These are phyloP conservation scores for Apomyelois bistriatella DNA, from an alignment of 2,888 invertebrate species.

Conservation along the genomic window DNA sequence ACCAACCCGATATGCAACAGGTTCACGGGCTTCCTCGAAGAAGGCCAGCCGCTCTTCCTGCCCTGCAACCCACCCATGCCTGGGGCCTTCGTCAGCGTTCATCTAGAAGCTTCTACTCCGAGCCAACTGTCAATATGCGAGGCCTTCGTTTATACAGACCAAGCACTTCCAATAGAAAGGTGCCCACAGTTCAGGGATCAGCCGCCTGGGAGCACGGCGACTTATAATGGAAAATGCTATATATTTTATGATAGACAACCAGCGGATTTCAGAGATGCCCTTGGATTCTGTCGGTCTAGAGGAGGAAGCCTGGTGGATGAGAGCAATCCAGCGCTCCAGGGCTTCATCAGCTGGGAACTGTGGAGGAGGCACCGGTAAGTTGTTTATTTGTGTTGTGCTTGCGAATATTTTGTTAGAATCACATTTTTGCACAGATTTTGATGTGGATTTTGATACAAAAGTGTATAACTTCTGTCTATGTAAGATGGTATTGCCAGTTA, in stretches of 20 bases:
- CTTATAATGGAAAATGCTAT: slow-evolving; percentile 97
- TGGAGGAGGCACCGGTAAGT: slow-evolving; percentile 91
- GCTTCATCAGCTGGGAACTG: slow-evolving; percentile 96
- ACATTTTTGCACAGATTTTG: not conserved
- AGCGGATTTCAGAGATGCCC: slow-evolving; percentile 87
- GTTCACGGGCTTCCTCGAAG: slow-evolving; percentile 91
- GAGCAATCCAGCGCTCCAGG: slow-evolving; percentile 95
- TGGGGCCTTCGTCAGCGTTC: slow-evolving; percentile 95
- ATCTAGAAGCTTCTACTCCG: slow-evolving; percentile 87
- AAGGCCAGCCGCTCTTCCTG: slow-evolving; percentile 93
- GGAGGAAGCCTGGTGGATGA: slow-evolving; percentile 94
- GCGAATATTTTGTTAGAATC: slow-evolving; percentile 20
- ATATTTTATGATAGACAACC: slow-evolving; percentile 95
- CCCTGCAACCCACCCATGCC: slow-evolving; percentile 98
- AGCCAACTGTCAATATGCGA: slow-evolving; percentile 94
- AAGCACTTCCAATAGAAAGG: slow-evolving; percentile 93
- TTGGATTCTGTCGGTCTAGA: slow-evolving; percentile 88
- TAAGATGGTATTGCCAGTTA: no score
- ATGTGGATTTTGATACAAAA: no score
- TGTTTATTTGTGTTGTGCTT: slow-evolving; percentile 17
- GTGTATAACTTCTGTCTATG: no score
- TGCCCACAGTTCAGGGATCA: slow-evolving; percentile 96
- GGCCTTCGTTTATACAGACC: slow-evolving; percentile 95
- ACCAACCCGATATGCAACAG: slow-evolving; percentile 96
- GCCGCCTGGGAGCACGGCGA: slow-evolving; percentile 94